Evolutionary conservation across 2,888 invertebrate genomes (phyloP).

Genomic region (Cheilosia scutellata): DNA sequence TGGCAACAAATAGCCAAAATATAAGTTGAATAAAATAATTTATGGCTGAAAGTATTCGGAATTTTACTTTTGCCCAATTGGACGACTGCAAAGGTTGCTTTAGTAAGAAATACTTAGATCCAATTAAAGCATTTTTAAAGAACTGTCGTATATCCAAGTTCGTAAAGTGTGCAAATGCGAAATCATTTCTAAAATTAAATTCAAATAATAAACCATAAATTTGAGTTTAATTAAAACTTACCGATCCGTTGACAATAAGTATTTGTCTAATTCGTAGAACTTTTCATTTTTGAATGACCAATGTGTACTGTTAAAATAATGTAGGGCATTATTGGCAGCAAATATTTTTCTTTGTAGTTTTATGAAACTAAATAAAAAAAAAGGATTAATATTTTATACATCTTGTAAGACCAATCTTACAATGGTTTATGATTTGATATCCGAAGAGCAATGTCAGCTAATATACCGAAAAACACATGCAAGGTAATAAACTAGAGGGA

Average conservation of each 20-base stretch:
- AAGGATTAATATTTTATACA: not conserved
- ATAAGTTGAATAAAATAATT: conserved; percentile 13
- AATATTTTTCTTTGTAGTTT: conserved; percentile 93
- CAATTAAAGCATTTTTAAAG: conserved; percentile 80
- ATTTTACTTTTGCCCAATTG: conserved; percentile 51
- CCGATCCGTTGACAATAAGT: conserved; percentile 41
- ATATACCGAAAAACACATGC: conserved; percentile 91
- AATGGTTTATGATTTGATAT: conserved; percentile 89
- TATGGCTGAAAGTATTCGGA: conserved; percentile 26
- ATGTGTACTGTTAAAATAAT: conserved; percentile 90
- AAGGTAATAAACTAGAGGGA: conserved; percentile 86
- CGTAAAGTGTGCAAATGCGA: conserved; percentile 79
- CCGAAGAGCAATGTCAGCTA: conserved; percentile 89
- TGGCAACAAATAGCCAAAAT: conserved; percentile 36
- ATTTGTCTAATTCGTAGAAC: conserved; percentile 77
- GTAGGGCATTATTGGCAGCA: conserved; percentile 89
- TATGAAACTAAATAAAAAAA: conserved; percentile 86
- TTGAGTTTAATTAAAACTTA: not conserved
- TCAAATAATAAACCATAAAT: conserved; percentile 14
- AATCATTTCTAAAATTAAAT: conserved; percentile 71
- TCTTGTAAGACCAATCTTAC: conserved; percentile 84
- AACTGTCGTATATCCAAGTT: conserved; percentile 79
- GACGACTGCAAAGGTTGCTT: conserved; percentile 78
- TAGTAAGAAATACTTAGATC: conserved; percentile 81
- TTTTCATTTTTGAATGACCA: conserved; percentile 91